Evolutionary conservation across 2,113 vertebrate genomes (phyloP).

Genomic region (Plotosus lineatus): DNA sequence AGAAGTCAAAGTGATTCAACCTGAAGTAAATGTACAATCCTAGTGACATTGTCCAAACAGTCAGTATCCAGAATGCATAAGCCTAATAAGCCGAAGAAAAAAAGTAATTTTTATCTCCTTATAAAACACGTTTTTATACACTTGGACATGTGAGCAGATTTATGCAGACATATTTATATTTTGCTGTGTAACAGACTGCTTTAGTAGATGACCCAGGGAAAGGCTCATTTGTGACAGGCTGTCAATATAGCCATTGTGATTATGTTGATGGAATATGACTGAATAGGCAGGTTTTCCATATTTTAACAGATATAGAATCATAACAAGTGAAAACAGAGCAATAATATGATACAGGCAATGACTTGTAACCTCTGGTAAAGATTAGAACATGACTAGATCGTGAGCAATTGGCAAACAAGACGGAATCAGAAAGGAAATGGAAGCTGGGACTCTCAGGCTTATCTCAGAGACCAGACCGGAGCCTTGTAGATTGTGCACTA

Average conservation of each 20-base stretch:
- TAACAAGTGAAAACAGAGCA: neutral
- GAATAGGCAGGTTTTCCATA: neutral
- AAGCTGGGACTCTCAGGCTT: conserved; percentile 28
- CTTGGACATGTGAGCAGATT: conserved; percentile 50
- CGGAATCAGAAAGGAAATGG: conserved; percentile 15
- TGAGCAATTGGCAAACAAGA: conserved; percentile 15
- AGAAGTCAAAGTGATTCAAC: conserved; percentile 9
- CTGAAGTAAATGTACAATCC: conserved; percentile 23
- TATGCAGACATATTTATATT: conserved; percentile 51
- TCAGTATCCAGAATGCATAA: conserved; percentile 4
- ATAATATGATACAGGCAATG: neutral
- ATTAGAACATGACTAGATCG: conserved; percentile 14
- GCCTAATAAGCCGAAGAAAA: conserved; percentile 7
- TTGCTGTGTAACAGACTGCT: conserved; percentile 50
- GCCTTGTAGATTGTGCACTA: conserved; percentile 15
- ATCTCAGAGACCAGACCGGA: conserved; percentile 36
- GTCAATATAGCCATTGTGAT: conserved; percentile 55
- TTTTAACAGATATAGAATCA: conserved; percentile 10
- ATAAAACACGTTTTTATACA: conserved; percentile 23
- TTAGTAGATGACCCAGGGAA: conserved; percentile 34
- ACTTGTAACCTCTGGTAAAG: conserved; percentile 19
- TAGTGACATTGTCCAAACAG: conserved; percentile 21
- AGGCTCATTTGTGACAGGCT: conserved; percentile 53
- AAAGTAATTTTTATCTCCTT: conserved; percentile 4
- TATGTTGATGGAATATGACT: conserved; percentile 52